Conservation (phyloP, 1,140 invertebrate genomes). For the Sitophilus oryzae region DNA sequence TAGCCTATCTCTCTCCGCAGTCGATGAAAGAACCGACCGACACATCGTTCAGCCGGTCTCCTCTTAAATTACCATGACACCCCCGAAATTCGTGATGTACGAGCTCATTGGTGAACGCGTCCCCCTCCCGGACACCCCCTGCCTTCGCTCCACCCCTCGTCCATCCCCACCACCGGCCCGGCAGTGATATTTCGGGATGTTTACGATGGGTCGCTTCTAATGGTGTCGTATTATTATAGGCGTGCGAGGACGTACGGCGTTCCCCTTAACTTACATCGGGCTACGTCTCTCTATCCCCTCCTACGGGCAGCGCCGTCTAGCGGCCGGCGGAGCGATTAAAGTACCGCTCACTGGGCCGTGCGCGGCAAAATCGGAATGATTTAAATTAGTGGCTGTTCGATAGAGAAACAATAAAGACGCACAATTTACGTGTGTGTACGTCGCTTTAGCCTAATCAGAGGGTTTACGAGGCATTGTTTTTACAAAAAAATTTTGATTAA, state of each 20-base stretch:
- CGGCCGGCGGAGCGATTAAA: constrained; percentile 18
- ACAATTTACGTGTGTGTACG: too few species aligned
- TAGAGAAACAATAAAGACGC: constrained; percentile 32
- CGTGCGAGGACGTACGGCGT: constrained; percentile 26
- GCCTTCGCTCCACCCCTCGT: neutral
- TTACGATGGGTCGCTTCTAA: too few species aligned
- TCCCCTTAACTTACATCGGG: constrained; percentile 29
- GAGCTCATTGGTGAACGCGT: constrained; percentile 14
- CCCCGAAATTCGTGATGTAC: constrained; percentile 14
- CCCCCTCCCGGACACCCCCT: neutral
- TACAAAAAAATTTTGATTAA: too few species aligned
- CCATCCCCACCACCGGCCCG: neutral
- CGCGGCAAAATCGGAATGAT: constrained; percentile 34
- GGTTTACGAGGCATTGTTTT: too few species aligned
- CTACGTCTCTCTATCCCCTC: too few species aligned
- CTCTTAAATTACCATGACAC: neutral
- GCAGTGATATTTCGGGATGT: too few species aligned
- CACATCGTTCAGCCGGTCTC: too few species aligned
- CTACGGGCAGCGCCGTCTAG: neutral
- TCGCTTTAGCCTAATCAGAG: too few species aligned
- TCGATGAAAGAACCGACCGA: too few species aligned
- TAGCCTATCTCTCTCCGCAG: too few species aligned
- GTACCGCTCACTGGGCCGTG: too few species aligned
- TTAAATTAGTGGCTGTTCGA: constrained; percentile 36
- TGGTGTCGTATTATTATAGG: too few species aligned